phyloP scores from a whole-genome alignment of 2,797 vertebrate species.

The Loris lydekkerianus region DNA sequence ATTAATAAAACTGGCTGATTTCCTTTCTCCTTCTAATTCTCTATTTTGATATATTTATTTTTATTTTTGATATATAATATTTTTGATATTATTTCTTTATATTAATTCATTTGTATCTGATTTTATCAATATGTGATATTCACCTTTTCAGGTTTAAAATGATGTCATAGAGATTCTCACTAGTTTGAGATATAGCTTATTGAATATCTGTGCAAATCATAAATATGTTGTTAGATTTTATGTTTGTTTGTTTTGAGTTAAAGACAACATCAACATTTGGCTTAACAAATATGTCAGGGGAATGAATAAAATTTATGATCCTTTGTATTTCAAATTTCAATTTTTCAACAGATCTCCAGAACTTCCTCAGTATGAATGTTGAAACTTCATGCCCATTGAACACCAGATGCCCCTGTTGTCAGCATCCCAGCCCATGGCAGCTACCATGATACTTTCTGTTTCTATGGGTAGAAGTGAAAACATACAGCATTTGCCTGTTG shows the following conservation, averaged over 20 bases:
- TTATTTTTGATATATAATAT: not conserved
- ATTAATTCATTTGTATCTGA: not conserved
- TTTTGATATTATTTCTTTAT: not conserved
- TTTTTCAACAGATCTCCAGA: not conserved
- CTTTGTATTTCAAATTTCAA: not conserved
- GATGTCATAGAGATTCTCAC: not conserved
- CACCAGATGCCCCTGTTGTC: no score
- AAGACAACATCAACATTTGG: not conserved
- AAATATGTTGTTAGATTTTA: not conserved
- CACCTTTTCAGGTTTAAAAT: not conserved
- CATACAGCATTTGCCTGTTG: not conserved
- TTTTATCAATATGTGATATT: not conserved
- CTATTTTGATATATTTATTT: not conserved
- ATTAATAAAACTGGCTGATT: not conserved
- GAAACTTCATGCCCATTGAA: not conserved
- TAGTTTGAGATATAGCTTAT: not conserved
- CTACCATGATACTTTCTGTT: not conserved
- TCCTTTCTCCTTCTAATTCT: not conserved
- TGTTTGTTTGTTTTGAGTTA: not conserved
- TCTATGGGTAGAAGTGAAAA: not conserved
- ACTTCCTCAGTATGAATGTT: not conserved
- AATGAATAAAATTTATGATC: not conserved
- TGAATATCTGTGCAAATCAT: not conserved
- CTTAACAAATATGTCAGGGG: not conserved
- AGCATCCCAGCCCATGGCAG: not conserved